Evolutionary conservation across 2,888 invertebrate species (phyloP).

Genomic region (Stenolophus ochropezus): DNA sequence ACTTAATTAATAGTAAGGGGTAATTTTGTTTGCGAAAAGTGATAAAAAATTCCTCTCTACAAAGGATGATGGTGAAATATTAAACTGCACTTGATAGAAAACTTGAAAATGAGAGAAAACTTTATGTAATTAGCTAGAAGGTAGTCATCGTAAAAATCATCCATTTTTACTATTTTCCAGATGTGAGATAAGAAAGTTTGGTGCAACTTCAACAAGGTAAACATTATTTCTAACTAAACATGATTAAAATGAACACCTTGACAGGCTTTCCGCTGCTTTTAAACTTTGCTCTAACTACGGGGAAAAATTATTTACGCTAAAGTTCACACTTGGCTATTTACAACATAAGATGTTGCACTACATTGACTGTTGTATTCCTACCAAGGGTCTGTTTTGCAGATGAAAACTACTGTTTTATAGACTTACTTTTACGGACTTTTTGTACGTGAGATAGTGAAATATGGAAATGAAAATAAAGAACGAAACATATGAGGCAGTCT

Average conservation of each 20-base stretch:
- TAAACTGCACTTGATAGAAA: conserved; percentile 21
- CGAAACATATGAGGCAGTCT: neutral
- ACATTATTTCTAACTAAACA: conserved; percentile 26
- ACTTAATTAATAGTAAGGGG: conserved; percentile 18
- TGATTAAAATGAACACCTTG: conserved; percentile 28
- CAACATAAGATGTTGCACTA: neutral
- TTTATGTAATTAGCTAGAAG: conserved; percentile 35
- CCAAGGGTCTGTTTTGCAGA: neutral
- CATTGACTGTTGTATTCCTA: neutral
- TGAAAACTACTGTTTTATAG: neutral
- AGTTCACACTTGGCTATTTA: neutral
- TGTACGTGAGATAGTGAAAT: neutral
- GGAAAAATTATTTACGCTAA: conserved; percentile 11
- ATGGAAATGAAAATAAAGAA: neutral
- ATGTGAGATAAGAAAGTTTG: conserved; percentile 39
- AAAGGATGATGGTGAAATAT: conserved; percentile 19
- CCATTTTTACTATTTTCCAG: conserved; percentile 30
- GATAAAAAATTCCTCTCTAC: conserved; percentile 25
- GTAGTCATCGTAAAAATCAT: conserved; percentile 41
- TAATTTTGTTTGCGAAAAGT: conserved; percentile 30
- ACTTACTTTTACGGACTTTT: neutral
- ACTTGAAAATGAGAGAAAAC: conserved; percentile 13
- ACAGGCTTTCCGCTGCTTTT: neutral
- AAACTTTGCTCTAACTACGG: neutral
- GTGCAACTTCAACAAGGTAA: conserved; percentile 4